These are phyloP conservation scores for Scaptomyza cyrtandrae DNA, from an alignment of 2,888 invertebrate species.

Conservation along the genomic window DNA sequence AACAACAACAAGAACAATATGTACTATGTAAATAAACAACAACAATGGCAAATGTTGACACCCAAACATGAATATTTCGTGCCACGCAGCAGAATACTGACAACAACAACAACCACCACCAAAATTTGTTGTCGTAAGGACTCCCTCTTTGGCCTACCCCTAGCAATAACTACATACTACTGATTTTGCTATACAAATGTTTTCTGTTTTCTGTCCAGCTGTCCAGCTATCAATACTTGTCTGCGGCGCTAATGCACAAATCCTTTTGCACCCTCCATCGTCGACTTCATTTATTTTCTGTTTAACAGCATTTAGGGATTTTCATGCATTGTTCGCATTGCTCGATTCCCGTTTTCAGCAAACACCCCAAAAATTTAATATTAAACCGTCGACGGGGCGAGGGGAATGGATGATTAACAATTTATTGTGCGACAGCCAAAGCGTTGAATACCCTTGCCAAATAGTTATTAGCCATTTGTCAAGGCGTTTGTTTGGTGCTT, in stretches of 20 bases:
- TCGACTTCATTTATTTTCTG: constrained; percentile 79
- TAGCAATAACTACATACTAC: constrained; percentile 42
- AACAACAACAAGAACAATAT: constrained; percentile 17
- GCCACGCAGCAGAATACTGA: constrained; percentile 17
- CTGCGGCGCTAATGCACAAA: constrained; percentile 64
- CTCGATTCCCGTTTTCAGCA: constrained; percentile 66
- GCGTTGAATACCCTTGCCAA: constrained; percentile 41
- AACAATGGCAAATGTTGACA: constrained; percentile 69
- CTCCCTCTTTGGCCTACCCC: constrained; percentile 33
- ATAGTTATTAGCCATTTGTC: constrained; percentile 30
- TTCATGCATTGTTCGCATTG: constrained; percentile 64
- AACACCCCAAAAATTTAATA: constrained; percentile 52
- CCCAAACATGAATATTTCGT: constrained; percentile 38
- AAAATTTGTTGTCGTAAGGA: constrained; percentile 39
- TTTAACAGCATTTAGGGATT: constrained; percentile 81
- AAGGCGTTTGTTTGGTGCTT: constrained; percentile 25
- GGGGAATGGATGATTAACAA: constrained; percentile 55
- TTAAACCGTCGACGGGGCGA: constrained; percentile 13
- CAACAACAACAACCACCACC: constrained; percentile 60
- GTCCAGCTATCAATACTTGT: constrained; percentile 74
- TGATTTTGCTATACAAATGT: constrained; percentile 49
- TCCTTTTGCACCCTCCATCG: constrained; percentile 58
- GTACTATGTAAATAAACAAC: constrained; percentile 54
- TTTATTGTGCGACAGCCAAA: constrained; percentile 43
- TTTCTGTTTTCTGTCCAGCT: constrained; percentile 38